phyloP scores from a whole-genome alignment of 2,888 invertebrate species.

The Thelaira solivaga region DNA sequence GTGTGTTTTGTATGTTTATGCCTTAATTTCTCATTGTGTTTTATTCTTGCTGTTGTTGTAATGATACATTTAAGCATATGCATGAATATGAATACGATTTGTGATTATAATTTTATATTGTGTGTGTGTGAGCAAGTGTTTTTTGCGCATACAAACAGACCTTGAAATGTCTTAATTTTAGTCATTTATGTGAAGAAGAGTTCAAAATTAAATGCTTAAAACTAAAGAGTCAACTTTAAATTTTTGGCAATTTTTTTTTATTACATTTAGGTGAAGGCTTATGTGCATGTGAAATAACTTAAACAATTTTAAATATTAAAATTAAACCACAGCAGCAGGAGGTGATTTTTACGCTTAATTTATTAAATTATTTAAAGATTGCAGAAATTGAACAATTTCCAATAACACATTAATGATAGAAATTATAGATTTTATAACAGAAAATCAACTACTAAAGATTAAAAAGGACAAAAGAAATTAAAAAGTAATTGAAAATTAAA shows the following conservation, averaged over 20 bases:
- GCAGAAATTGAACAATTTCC: no score
- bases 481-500: no score
- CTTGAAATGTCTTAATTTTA: constrained; percentile 21
- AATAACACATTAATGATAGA: no score
- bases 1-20: not conserved
- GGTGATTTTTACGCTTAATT: no score
- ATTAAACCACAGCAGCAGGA: no score
- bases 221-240: not conserved
- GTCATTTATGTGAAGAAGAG: not conserved
- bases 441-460: no score
- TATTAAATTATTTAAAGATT: no score
- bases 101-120: constrained; percentile 7
- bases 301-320: not conserved
- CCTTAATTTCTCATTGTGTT: no score
- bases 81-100: not conserved
- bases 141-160: not conserved
- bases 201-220: not conserved
- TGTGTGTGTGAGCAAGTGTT: no score
- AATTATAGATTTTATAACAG: no score
- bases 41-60: not conserved
- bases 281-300: not conserved
- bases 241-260: not conserved
- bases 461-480: no score
- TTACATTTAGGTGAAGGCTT: not conserved
- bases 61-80: not conserved